Evolutionary conservation across 2,113 vertebrate species (phyloP).

Genomic region (Podiceps cristatus): DNA sequence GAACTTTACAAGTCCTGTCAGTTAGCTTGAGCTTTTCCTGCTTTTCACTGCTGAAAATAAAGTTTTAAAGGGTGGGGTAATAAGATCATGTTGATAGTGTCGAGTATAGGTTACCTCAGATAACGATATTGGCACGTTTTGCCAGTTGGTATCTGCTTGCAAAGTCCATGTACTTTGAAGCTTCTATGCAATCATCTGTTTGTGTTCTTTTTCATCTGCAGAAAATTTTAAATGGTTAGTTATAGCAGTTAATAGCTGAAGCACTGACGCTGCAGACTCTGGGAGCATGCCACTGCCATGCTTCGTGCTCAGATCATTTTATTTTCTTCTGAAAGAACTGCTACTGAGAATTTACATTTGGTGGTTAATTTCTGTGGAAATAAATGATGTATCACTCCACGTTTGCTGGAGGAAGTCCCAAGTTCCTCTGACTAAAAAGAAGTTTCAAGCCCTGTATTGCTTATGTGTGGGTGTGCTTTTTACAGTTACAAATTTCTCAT

Average conservation of each 20-base stretch:
- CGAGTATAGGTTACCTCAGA: accelerated
- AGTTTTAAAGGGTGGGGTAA: neutral
- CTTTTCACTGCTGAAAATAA: neutral
- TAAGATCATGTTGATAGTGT: neutral
- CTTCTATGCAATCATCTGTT: neutral
- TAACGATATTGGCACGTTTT: neutral
- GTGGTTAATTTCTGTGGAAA: conserved; percentile 41
- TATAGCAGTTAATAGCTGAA: neutral
- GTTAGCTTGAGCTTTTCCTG: neutral
- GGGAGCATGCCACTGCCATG: neutral
- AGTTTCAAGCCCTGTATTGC: conserved; percentile 1
- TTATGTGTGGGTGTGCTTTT: conserved; percentile 13
- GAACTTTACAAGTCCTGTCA: neutral
- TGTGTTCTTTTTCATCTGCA: neutral
- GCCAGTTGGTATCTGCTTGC: neutral
- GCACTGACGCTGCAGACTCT: neutral
- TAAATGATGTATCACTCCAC: neutral
- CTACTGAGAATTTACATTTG: conserved; percentile 26
- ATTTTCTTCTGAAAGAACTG: neutral
- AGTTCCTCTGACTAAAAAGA: conserved; percentile 24
- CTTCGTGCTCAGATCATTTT: neutral
- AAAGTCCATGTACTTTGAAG: neutral
- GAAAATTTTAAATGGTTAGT: neutral
- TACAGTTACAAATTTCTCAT: neutral
- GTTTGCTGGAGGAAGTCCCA: conserved; percentile 3